phyloP scores from a whole-genome alignment of 2,113 vertebrate genomes.

The Brachypodius melanocephalos region DNA sequence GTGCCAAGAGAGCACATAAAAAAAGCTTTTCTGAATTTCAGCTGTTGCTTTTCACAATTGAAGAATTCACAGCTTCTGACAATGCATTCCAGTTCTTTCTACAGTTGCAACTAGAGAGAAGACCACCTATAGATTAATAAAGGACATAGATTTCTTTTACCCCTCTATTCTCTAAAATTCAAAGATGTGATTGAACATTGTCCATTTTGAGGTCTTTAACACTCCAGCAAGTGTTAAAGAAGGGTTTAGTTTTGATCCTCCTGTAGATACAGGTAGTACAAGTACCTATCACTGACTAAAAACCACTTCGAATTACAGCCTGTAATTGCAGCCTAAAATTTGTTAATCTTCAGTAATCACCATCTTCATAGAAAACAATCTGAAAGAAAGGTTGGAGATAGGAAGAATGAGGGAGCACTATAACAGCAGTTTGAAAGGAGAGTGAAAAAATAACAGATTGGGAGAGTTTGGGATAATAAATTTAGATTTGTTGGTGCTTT shows the following conservation, averaged over 20 bases:
- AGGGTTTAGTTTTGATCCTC: not conserved
- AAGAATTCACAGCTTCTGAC: not conserved
- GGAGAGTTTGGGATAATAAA: not conserved
- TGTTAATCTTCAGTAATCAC: not conserved
- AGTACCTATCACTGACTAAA: not conserved
- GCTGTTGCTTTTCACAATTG: not conserved
- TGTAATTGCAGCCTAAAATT: not conserved
- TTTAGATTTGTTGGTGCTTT: not conserved
- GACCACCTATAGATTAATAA: not conserved
- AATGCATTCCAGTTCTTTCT: not conserved
- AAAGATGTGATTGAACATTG: not conserved
- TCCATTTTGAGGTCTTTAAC: not conserved
- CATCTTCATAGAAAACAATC: not conserved
- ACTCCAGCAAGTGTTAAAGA: not conserved
- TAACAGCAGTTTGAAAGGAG: not conserved
- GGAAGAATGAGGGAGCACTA: not conserved
- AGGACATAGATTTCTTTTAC: not conserved
- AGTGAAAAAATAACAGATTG: not conserved
- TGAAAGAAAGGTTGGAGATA: not conserved
- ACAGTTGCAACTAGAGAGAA: not conserved
- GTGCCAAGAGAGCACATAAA: not conserved
- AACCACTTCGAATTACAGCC: not conserved
- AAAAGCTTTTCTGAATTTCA: not conserved
- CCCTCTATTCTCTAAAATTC: not conserved
- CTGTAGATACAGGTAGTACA: not conserved